phyloP scores from a whole-genome alignment of 2,888 invertebrate genomes.

The Athalia rosae region DNA sequence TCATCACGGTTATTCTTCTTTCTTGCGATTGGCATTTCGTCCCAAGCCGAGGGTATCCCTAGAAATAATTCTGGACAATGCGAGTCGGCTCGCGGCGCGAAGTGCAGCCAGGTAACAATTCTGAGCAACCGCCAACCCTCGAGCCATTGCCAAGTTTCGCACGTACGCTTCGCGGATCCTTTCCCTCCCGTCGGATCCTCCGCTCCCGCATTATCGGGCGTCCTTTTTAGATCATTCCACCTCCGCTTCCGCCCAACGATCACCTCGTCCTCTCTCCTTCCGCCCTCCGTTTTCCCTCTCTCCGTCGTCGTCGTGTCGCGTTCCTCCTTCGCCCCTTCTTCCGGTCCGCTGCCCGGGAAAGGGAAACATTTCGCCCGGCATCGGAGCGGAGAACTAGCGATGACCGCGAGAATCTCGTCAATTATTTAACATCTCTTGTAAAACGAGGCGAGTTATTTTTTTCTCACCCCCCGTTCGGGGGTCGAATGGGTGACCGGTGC shows the following conservation, averaged over 20 bases:
- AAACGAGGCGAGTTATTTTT: slow-evolving; percentile 2
- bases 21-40: too few species aligned
- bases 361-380: slow-evolving; percentile 42
- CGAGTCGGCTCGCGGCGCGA: too few species aligned
- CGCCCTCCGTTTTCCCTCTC: slow-evolving; percentile 6
- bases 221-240: slow-evolving; percentile 30
- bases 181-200: background rate
- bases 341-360: slow-evolving; percentile 11
- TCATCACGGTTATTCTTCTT: too few species aligned
- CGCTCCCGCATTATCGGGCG: background rate
- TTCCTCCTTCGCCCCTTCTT: background rate
- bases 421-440: slow-evolving; percentile 37
- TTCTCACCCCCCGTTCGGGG: background rate
- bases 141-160: slow-evolving; percentile 43
- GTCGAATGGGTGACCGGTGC: too few species aligned
- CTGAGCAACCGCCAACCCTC: background rate
- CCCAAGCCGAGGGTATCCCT: too few species aligned
- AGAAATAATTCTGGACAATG: too few species aligned
- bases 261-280: background rate
- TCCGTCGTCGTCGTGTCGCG: background rate
- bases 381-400: slow-evolving; percentile 45
- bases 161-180: slow-evolving; percentile 43
- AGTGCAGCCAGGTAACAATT: background rate
- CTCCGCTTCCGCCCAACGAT: slow-evolving; percentile 33
- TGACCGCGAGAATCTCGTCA: slow-evolving; percentile 45